Base-by-base conservation (phyloP, 1,140 invertebrate species). In the Caenorhabditis inopinata region DNA sequence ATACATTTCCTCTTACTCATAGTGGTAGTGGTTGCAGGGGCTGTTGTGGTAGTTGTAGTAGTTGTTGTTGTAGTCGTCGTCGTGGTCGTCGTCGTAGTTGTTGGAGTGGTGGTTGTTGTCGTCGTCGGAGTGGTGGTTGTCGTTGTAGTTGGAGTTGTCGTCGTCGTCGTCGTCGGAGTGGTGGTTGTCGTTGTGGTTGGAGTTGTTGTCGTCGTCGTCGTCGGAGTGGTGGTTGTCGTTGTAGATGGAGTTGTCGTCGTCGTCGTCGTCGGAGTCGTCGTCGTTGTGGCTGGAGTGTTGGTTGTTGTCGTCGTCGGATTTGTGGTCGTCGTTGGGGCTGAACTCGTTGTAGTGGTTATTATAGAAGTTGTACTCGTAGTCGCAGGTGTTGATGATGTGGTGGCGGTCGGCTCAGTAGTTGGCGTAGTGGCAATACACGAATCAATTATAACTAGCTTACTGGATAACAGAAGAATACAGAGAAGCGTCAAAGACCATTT, bases 41-140 rank as follows among this genome's bases (percentile, higher is more conserved):
- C 23, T n/a, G 68, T 74, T 6, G 35, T 74, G 11, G 73, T 47
- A 9, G 74, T 75, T 9, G 74, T 75, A 21, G 74, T 75, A 4
- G 74, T 75, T 3, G 74, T 75, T 3, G 74, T 75, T 7, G 74
- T 75, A 47, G 74, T 75, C 18, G 74, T 47, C 0, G 74, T 47
- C 0, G 74, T 75, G 11, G 74, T 75, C 0, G 74, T 75, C 18
- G 74, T 29, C 11, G 74, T 75, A 1, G 74, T 75, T 32, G 74
- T 75, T 0, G 74, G 21, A 3, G 74, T 47, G 9, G 74, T 16
- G 12, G 74, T 47, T 18, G 74, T 75, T 1, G 74, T 75, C 0
- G 74, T 47, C 9, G 74, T 75, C 7, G 74, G 46, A 21, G 74
- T 75, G 1, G 74, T 75, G 5, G 74, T 75, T 3, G 74, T 75